These are phyloP conservation scores for Acleris laterana DNA, from an alignment of 2,888 invertebrate genomes.

Conservation along the genomic window DNA sequence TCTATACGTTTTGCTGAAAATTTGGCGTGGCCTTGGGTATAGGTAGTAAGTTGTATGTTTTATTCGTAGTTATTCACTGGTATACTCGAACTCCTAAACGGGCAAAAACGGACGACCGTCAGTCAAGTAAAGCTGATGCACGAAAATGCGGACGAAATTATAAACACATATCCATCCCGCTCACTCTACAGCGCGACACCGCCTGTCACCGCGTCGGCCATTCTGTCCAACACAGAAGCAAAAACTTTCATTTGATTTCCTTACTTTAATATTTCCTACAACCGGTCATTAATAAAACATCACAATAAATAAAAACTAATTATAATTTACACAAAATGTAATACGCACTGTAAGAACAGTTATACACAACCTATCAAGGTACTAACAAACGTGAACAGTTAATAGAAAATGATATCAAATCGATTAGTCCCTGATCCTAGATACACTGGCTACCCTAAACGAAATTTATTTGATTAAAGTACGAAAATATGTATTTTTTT, in stretches of 20 bases:
- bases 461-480: conserved; percentile 39
- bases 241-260: conserved; percentile 27
- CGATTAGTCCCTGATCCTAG: conserved; percentile 44
- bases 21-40: too few species aligned
- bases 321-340: conserved; percentile 57
- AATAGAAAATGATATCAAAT: conserved; percentile 40
- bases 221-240: conserved; percentile 28
- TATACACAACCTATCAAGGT: conserved; percentile 67
- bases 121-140: conserved; percentile 29
- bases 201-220: conserved; percentile 20
- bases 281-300: conserved; percentile 53
- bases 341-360: conserved; percentile 51
- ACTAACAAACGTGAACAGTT: conserved; percentile 43
- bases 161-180: conserved; percentile 33
- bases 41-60: not conserved
- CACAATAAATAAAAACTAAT: conserved; percentile 71
- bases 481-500: conserved; percentile 47
- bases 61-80: not conserved
- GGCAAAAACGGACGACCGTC: conserved; percentile 13
- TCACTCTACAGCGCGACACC: conserved; percentile 30
- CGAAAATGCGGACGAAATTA: conserved; percentile 38
- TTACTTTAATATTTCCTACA: conserved; percentile 36
- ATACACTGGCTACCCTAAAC: conserved; percentile 30
- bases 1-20: too few species aligned
- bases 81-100: conserved; percentile 1